A percentile compares a stretch with the other conserved stretches of the same genome.
Conservation (phyloP, 2,888 invertebrate genomes). For the Agonopterix arenella region DNA sequence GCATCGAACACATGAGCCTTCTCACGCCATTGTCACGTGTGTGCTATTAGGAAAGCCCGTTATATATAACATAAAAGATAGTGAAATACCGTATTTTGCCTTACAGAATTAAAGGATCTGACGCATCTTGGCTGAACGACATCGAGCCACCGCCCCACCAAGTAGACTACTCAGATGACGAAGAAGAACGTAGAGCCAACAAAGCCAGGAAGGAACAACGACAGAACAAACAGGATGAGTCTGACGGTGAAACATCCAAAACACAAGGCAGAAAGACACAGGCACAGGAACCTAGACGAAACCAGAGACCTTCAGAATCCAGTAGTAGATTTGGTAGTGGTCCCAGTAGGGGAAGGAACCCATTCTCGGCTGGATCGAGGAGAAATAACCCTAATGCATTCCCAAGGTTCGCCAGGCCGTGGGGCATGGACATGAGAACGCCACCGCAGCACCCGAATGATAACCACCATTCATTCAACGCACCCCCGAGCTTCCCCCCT, state of each 20-base stretch:
- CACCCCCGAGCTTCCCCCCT: constrained; percentile 26
- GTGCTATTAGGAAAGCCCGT: no score
- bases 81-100: background rate
- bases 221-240: constrained; percentile 30
- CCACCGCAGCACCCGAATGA: constrained; percentile 39
- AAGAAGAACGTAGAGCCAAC: constrained; percentile 81
- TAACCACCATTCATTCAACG: constrained; percentile 15
- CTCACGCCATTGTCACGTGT: no score
- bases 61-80: no score
- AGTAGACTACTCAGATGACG: constrained; percentile 92
- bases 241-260: constrained; percentile 45
- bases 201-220: constrained; percentile 47
- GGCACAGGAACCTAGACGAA: constrained; percentile 38
- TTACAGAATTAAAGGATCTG: constrained; percentile 86
- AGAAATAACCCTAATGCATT: constrained; percentile 35
- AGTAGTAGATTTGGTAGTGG: constrained; percentile 61
- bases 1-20: no score
- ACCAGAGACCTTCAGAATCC: constrained; percentile 60
- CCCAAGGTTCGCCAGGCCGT: constrained; percentile 36
- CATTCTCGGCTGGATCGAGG: constrained; percentile 41
- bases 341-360: constrained; percentile 50
- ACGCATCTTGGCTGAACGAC: constrained; percentile 92
- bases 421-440: constrained; percentile 33
- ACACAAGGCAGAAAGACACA: constrained; percentile 26
- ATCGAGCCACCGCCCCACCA: constrained; percentile 87